phyloP scores from a whole-genome alignment of 2,888 invertebrate species.

The Archips xylosteana region DNA sequence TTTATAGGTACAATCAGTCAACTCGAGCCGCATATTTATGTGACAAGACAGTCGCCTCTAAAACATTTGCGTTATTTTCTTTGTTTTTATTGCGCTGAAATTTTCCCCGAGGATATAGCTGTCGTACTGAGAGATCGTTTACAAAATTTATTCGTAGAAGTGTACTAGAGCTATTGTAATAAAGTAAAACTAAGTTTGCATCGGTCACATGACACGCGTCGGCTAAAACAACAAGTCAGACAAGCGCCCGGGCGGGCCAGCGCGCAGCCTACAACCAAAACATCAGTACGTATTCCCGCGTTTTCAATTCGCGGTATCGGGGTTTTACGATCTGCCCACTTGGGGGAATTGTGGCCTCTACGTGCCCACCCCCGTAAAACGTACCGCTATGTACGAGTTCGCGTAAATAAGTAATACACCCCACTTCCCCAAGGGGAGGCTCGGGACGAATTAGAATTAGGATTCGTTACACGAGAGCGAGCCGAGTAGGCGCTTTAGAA shows the following conservation, averaged over 20 bases:
- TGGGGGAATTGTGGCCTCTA: constrained; percentile 81
- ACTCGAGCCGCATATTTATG: constrained; percentile 70
- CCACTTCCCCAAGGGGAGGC: constrained; percentile 61
- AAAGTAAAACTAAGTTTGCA: background rate
- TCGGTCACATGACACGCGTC: background rate
- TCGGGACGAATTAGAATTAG: constrained; percentile 76
- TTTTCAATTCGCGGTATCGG: constrained; percentile 83
- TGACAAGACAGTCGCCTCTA: constrained; percentile 43
- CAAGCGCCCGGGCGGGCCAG: background rate
- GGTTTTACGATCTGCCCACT: constrained; percentile 82
- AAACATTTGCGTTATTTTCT: constrained; percentile 27
- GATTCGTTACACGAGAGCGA: constrained; percentile 71
- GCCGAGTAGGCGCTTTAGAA: constrained; percentile 58
- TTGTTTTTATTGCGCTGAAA: constrained; percentile 23
- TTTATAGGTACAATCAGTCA: constrained; percentile 48
- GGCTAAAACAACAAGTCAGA: background rate
- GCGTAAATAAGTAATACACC: constrained; percentile 75
- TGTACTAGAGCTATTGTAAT: background rate
- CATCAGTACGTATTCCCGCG: constrained; percentile 70
- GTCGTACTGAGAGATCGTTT: constrained; percentile 27
- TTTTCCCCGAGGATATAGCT: constrained; percentile 16
- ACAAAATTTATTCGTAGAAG: constrained; percentile 32
- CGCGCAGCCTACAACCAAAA: constrained; percentile 46
- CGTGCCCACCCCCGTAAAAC: constrained; percentile 71
- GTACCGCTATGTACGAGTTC: constrained; percentile 62